phyloP scores from a whole-genome alignment of 2,113 vertebrate genomes.

The Catagonus wagneri region DNA sequence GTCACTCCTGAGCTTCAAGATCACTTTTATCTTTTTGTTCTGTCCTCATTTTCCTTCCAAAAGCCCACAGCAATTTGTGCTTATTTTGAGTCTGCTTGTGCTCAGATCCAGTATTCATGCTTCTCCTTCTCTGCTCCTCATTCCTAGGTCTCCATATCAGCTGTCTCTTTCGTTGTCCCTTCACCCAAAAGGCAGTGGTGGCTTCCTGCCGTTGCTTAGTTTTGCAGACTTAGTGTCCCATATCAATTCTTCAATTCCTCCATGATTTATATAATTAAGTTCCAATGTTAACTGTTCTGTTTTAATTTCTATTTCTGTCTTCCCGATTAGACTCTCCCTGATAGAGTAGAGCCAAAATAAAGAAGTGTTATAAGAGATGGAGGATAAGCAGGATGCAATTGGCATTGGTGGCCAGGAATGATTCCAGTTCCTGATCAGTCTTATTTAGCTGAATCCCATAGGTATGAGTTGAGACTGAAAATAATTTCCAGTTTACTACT shows the following conservation, averaged over 20 bases:
- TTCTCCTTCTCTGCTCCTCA: not conserved
- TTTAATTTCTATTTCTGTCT: conserved; percentile 29
- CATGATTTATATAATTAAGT: not conserved
- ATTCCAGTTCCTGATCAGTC: not conserved
- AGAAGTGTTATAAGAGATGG: not conserved
- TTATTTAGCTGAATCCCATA: conserved; percentile 16
- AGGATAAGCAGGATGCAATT: not conserved
- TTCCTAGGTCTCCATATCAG: not conserved
- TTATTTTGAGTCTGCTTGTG: not conserved
- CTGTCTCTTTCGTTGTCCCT: not conserved
- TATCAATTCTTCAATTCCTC: not conserved
- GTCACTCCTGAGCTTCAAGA: not conserved
- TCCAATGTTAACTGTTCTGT: not conserved
- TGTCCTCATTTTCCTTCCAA: conserved; percentile 4
- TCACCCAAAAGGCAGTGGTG: not conserved
- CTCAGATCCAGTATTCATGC: not conserved
- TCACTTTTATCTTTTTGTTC: not conserved
- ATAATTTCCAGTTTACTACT: not conserved
- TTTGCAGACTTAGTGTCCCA: not conserved
- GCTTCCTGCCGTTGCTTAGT: not conserved
- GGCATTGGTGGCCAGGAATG: not conserved
- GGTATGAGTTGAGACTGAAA: not conserved
- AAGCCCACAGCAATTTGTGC: not conserved
- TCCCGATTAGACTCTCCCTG: not conserved
- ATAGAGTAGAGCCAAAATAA: not conserved